Conservation (phyloP, 1,140 invertebrate species). For the Hyphantria cunea region DNA sequence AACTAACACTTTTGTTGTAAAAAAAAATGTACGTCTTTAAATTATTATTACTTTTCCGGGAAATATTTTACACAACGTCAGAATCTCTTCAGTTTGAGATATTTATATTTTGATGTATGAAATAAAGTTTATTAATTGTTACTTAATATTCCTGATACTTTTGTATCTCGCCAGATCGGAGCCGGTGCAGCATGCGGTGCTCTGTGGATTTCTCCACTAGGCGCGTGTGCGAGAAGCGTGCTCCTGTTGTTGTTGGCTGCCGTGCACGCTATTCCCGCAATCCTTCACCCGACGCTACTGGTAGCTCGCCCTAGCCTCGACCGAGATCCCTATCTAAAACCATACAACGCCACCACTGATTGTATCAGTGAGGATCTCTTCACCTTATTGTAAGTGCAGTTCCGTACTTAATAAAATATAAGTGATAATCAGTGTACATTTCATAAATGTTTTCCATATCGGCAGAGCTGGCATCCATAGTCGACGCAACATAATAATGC, state of each 20-base stretch:
- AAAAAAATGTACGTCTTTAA: no score
- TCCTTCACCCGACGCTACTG: constrained; percentile 53
- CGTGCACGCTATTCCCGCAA: constrained; percentile 53
- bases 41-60: no score
- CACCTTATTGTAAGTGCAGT: constrained; percentile 50
- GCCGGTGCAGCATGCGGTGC: constrained; percentile 61
- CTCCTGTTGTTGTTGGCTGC: constrained; percentile 51
- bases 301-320: constrained; percentile 42
- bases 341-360: constrained; percentile 50
- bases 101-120: no score
- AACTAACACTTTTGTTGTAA: no score
- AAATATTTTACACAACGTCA: no score
- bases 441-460: constrained; percentile 15
- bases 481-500: constrained; percentile 62
- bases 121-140: no score
- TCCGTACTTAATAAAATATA: no score
- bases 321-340: constrained; percentile 53
- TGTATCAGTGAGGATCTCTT: constrained; percentile 44
- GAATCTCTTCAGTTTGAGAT: no score
- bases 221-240: constrained; percentile 43
- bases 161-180: constrained; percentile 45
- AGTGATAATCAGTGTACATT: no score
- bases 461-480: constrained; percentile 59
- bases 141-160: no score
- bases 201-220: constrained; percentile 61